Conservation (phyloP, 2,797 vertebrate genomes). For the Macropus fuliginosus region DNA sequence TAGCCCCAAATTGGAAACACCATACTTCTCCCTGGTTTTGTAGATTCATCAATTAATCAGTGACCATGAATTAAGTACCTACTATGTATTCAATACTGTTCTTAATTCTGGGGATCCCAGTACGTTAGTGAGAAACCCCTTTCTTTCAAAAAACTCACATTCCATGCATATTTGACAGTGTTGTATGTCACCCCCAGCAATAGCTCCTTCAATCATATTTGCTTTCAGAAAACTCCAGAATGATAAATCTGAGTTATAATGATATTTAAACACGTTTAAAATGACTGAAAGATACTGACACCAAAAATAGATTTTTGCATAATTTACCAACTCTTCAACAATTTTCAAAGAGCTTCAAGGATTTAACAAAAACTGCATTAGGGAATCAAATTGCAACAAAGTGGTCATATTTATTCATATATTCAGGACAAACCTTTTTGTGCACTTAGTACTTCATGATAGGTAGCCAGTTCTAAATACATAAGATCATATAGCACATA, state of each 20-base stretch:
- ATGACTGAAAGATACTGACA: slow-evolving; percentile 65
- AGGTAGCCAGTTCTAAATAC: slow-evolving; percentile 23
- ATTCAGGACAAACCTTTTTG: slow-evolving; percentile 45
- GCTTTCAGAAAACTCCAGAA: slow-evolving; percentile 51
- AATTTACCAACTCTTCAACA: slow-evolving; percentile 67
- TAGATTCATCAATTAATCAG: background rate
- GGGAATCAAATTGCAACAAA: slow-evolving; percentile 51
- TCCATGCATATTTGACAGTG: background rate
- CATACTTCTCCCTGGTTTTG: background rate
- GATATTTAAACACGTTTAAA: slow-evolving; percentile 71
- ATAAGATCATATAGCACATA: background rate
- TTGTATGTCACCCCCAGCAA: slow-evolving; percentile 61
- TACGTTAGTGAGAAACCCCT: background rate
- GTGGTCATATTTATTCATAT: slow-evolving; percentile 74
- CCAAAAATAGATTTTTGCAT: slow-evolving; percentile 49
- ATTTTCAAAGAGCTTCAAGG: slow-evolving; percentile 61
- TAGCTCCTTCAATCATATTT: slow-evolving; percentile 68
- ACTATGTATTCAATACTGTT: background rate
- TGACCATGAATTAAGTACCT: background rate
- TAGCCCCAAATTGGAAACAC: background rate
- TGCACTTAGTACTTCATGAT: background rate
- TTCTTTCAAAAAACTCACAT: background rate
- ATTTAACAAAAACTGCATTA: slow-evolving; percentile 55
- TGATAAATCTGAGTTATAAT: slow-evolving; percentile 75
- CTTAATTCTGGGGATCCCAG: background rate